Percentiles rank a stretch among this genome's conserved stretches.
Evolutionary conservation across 1,140 invertebrate species (phyloP).

Genomic region (Pachypsylla venusta): DNA sequence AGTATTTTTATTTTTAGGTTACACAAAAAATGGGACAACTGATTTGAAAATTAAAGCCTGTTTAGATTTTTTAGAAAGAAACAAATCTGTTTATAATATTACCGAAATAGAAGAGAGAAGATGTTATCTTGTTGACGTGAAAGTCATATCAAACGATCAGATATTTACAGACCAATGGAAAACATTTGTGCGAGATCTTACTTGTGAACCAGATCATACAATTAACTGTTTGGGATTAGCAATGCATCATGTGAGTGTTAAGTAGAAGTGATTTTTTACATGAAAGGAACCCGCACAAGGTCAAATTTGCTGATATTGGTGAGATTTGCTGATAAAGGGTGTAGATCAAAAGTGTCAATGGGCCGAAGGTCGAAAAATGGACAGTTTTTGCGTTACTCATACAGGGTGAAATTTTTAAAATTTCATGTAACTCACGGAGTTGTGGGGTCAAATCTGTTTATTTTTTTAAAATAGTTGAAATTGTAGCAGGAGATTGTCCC

Average conservation of each 20-base stretch:
- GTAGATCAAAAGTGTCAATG: too few species aligned
- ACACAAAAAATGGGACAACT: slow-evolving; percentile 32
- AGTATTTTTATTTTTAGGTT: slow-evolving; percentile 33
- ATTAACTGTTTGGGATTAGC: slow-evolving; percentile 52
- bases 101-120: slow-evolving; percentile 44
- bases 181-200: slow-evolving; percentile 45
- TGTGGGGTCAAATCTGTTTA: too few species aligned
- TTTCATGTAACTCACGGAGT: too few species aligned
- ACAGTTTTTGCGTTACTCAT: too few species aligned
- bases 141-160: slow-evolving; percentile 40
- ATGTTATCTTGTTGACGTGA: slow-evolving; percentile 46
- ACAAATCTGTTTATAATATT: slow-evolving; percentile 36
- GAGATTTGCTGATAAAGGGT: too few species aligned
- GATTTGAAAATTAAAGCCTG: slow-evolving; percentile 36
- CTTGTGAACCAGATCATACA: slow-evolving; percentile 43
- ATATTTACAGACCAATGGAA: slow-evolving; percentile 42
- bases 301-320: too few species aligned
- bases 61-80: slow-evolving; percentile 38
- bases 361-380: too few species aligned
- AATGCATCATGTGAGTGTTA: slow-evolving; percentile 50
- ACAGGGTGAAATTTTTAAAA: too few species aligned
- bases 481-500: too few species aligned
- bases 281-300: too few species aligned
- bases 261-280: too few species aligned
- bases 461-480: too few species aligned